Evolutionary conservation across 2,113 vertebrate genomes (phyloP).

Genomic region (Scartelaos histophorus): DNA sequence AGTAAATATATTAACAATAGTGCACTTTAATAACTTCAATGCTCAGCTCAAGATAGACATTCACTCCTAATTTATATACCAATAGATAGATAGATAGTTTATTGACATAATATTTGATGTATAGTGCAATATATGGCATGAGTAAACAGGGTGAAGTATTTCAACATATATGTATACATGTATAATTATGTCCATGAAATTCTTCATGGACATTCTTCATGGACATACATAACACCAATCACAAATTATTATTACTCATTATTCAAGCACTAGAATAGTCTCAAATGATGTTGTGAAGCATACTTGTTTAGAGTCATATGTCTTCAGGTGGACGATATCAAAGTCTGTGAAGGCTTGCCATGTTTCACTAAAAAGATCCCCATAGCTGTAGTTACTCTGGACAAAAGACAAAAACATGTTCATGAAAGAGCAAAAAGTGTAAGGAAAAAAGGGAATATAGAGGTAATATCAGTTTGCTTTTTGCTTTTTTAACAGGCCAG

Average conservation of each 20-base stretch:
- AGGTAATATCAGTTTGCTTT: too few relatives aligned
- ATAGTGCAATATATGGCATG: too few relatives aligned
- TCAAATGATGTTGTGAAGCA: conserved; percentile 10
- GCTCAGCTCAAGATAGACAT: not conserved
- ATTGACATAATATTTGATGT: too few relatives aligned
- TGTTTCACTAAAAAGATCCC: conserved; percentile 91
- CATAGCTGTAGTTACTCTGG: conserved; percentile 91
- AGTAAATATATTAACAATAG: conserved; percentile 14
- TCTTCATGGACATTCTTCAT: too few relatives aligned
- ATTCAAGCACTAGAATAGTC: not conserved
- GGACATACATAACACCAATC: not conserved
- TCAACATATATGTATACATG: too few relatives aligned
- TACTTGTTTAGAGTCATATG: conserved; percentile 92
- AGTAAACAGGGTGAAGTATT: too few relatives aligned
- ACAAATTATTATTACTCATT: not conserved
- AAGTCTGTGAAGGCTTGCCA: conserved; percentile 91
- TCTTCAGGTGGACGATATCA: conserved; percentile 90
- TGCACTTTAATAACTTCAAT: not conserved
- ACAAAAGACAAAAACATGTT: conserved; percentile 19
- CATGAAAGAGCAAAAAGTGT: not conserved
- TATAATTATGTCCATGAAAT: too few relatives aligned
- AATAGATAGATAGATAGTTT: too few relatives aligned
- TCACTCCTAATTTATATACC: not conserved
- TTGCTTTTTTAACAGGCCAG: too few relatives aligned
- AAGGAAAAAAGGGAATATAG: too few relatives aligned